Conservation (phyloP, 2,888 invertebrate genomes). For the Clanis bilineata region DNA sequence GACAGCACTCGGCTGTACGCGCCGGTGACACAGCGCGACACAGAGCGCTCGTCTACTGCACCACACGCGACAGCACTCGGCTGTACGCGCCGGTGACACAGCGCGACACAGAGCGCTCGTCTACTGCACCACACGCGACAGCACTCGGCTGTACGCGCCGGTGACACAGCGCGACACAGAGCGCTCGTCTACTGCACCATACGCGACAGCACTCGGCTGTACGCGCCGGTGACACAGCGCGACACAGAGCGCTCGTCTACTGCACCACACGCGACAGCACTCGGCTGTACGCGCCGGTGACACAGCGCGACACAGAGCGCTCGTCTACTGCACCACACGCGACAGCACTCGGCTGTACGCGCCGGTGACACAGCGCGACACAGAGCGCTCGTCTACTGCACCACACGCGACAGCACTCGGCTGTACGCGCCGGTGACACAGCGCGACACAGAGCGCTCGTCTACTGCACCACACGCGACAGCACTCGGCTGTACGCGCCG, state of each 20-base stretch:
- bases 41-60: neutral
- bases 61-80: neutral
- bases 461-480: neutral
- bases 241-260: neutral
- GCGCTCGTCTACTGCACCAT: neutral
- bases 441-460: neutral
- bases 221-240: neutral
- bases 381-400: neutral
- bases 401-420: neutral
- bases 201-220: neutral
- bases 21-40: neutral
- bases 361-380: neutral
- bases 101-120: neutral
- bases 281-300: constrained; percentile 4
- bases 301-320: neutral
- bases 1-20: neutral
- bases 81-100: constrained; percentile 6
- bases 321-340: neutral
- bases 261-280: neutral
- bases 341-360: neutral
- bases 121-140: neutral
- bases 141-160: neutral
- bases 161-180: neutral
- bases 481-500: neutral
- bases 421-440: constrained; percentile 6